phyloP scores from a whole-genome alignment of 2,113 vertebrate species.

The Micromys minutus region DNA sequence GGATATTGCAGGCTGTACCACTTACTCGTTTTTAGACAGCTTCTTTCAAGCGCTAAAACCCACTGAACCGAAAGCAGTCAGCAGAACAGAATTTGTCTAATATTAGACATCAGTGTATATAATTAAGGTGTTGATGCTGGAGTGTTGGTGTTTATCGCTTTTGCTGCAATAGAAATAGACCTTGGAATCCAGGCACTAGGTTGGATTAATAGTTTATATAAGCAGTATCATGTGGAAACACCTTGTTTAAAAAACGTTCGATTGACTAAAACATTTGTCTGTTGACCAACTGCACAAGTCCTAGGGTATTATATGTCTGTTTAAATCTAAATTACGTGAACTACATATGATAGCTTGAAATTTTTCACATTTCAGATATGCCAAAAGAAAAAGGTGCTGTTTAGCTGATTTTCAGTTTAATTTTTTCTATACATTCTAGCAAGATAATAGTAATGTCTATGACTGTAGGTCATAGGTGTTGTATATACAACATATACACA shows the following conservation, averaged over 20 bases:
- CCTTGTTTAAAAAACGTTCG: constrained; percentile 52
- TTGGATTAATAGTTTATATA: constrained; percentile 60
- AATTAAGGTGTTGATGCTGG: constrained; percentile 71
- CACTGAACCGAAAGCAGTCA: constrained; percentile 53
- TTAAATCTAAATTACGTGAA: constrained; percentile 58
- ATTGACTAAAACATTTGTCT: constrained; percentile 60
- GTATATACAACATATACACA: neutral
- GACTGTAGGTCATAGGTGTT: neutral
- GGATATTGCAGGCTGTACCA: neutral
- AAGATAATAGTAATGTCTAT: constrained; percentile 35
- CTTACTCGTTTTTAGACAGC: constrained; percentile 60
- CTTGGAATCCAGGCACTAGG: constrained; percentile 47
- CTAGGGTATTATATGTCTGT: constrained; percentile 22
- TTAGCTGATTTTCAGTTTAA: constrained; percentile 2
- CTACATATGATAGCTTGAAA: constrained; percentile 39
- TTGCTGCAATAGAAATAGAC: constrained; percentile 59
- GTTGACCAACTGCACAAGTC: constrained; percentile 49
- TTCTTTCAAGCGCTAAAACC: constrained; percentile 56
- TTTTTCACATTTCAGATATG: constrained; percentile 21
- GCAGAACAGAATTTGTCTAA: constrained; percentile 58
- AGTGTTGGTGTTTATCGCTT: constrained; percentile 64
- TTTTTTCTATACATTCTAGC: neutral
- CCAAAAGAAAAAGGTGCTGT: constrained; percentile 30
- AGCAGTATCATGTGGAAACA: neutral
- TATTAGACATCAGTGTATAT: constrained; percentile 62